phyloP scores from a whole-genome alignment of 1,140 invertebrate genomes.

The Procambarus clarkii region DNA sequence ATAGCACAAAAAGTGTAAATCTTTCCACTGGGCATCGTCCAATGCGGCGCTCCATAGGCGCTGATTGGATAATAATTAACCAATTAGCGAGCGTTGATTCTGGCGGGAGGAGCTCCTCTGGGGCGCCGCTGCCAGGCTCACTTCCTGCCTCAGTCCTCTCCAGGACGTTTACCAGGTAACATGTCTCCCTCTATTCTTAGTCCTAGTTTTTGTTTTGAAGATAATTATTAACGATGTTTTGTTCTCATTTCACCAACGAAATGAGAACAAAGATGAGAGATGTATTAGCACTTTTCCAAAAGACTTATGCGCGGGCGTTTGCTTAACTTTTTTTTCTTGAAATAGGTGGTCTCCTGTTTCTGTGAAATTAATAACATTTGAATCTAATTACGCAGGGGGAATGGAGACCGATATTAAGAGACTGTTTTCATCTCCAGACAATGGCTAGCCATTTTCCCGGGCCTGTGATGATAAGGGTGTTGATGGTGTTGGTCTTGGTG shows the following conservation, averaged over 20 bases:
- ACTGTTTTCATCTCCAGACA: background rate
- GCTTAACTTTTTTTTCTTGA: too few relatives aligned
- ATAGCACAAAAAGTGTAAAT: too few relatives aligned
- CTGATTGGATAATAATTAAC: slow-evolving; percentile 13
- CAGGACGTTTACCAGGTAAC: background rate
- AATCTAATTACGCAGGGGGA: background rate
- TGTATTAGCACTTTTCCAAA: too few relatives aligned
- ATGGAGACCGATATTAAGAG: too few relatives aligned
- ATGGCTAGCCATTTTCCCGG: background rate
- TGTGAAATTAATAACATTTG: background rate
- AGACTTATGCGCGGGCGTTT: too few relatives aligned
- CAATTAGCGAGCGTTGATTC: background rate
- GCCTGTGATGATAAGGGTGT: background rate
- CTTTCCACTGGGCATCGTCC: too few relatives aligned
- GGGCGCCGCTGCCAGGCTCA: background rate
- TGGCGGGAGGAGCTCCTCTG: background rate
- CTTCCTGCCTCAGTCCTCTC: background rate
- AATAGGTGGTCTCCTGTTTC: too few relatives aligned
- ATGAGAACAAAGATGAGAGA: too few relatives aligned
- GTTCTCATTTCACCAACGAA: too few relatives aligned
- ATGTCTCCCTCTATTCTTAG: background rate
- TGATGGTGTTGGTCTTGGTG: background rate
- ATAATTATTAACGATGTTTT: too few relatives aligned
- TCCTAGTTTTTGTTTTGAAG: too few relatives aligned
- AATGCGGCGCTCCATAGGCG: background rate